A percentile compares a stretch with the other conserved stretches of the same genome.
phyloP scores from a whole-genome alignment of 92 coral and sea anemone species.

The Metridium senile region DNA sequence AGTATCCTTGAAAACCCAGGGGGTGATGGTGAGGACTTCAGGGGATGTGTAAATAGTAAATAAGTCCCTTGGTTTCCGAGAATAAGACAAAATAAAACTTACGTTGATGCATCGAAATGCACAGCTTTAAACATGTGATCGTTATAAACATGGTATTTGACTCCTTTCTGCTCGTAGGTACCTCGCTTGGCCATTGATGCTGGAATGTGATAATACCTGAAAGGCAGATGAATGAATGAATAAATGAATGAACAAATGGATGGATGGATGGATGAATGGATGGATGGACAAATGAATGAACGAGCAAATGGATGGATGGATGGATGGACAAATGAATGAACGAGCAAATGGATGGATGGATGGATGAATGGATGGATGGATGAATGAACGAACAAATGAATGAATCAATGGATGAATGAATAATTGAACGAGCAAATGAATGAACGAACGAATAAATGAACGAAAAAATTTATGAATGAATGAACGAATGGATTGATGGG shows the following conservation, averaged over 20 bases:
- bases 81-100: neutral
- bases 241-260: neutral
- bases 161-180: conserved; percentile 84
- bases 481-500: neutral
- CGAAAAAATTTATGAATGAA: neutral
- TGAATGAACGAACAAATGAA: neutral
- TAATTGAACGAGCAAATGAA: neutral
- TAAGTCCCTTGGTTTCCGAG: too few relatives aligned
- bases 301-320: neutral
- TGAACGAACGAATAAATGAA: neutral
- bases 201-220: conserved; percentile 78
- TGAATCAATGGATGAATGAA: neutral
- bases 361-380: too few relatives aligned
- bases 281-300: neutral
- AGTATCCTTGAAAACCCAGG: too few relatives aligned
- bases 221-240: neutral
- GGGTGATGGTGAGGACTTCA: too few relatives aligned
- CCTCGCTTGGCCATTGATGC: conserved; percentile 71
- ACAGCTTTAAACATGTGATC: conserved; percentile 86
- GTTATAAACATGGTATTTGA: conserved; percentile 85
- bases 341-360: neutral
- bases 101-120: conserved; percentile 56
- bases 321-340: conserved; percentile 1
- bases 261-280: neutral
- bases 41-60: too few relatives aligned